Conservation (phyloP, 2,797 vertebrate species). For the Tauraco hartlaubi region DNA sequence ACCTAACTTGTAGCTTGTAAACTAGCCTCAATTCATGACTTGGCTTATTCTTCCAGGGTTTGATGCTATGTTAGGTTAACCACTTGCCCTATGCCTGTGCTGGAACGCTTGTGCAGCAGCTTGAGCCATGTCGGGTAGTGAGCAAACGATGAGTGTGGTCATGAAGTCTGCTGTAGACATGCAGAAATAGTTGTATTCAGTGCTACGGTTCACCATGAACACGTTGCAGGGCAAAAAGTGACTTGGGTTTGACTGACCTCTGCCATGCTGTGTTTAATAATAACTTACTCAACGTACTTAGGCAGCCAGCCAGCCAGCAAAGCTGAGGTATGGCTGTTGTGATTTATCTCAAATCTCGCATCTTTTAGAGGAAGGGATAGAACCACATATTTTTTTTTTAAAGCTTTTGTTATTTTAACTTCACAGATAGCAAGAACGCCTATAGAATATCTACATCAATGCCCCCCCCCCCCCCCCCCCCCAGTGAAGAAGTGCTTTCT, state of each 20-base stretch:
- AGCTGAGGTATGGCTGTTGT: background rate
- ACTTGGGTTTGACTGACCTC: background rate
- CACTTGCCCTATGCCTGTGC: rapidly evolving
- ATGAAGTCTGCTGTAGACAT: background rate
- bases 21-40: background rate
- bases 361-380: background rate
- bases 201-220: background rate
- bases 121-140: background rate
- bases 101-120: background rate
- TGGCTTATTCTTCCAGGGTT: background rate
- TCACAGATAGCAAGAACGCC: background rate
- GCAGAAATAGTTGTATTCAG: background rate
- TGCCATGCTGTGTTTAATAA: background rate
- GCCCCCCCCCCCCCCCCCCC: too few species aligned
- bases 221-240: background rate
- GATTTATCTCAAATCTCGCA: background rate
- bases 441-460: rapidly evolving
- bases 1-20: background rate
- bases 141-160: background rate
- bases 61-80: background rate
- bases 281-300: background rate
- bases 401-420: background rate
- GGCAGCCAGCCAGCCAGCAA: background rate
- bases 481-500: background rate
- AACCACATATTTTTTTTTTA: background rate